These are phyloP conservation scores for Varanus komodoensis DNA, from an alignment of 2,113 vertebrate genomes.

Conservation along the genomic window DNA sequence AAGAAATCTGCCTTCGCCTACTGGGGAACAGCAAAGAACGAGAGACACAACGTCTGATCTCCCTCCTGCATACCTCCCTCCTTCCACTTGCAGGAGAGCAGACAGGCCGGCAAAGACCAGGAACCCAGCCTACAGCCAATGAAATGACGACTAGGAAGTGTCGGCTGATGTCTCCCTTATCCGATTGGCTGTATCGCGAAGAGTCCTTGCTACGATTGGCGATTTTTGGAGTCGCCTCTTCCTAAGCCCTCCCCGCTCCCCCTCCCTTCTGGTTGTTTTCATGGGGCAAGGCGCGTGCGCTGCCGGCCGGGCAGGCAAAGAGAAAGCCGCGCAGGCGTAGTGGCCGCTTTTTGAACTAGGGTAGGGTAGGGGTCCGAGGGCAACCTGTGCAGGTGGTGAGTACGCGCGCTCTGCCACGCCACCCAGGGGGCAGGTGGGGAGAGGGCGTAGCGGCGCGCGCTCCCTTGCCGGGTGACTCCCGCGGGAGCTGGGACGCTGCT, in stretches of 20 bases:
- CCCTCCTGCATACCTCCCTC: neutral
- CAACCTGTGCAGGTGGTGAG: slow-evolving; percentile 15
- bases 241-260: neutral
- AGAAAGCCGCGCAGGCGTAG: slow-evolving; percentile 34
- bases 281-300: slow-evolving; percentile 18
- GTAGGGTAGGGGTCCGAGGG: neutral
- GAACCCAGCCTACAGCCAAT: neutral
- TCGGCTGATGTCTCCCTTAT: slow-evolving; percentile 15
- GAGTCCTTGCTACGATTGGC: neutral
- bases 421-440: neutral
- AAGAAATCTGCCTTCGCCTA: neutral
- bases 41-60: neutral
- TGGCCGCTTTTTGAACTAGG: slow-evolving; percentile 17
- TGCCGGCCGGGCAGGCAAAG: slow-evolving; percentile 29
- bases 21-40: no score
- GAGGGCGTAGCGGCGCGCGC: neutral
- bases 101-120: neutral
- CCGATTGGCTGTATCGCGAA: neutral
- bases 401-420: neutral
- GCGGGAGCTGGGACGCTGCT: neutral
- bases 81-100: neutral
- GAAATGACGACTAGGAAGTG: neutral
- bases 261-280: neutral
- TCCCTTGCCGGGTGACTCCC: neutral
- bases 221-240: neutral